Base-by-base conservation (phyloP, 1,140 invertebrate genomes). In the Theocolax elegans region DNA sequence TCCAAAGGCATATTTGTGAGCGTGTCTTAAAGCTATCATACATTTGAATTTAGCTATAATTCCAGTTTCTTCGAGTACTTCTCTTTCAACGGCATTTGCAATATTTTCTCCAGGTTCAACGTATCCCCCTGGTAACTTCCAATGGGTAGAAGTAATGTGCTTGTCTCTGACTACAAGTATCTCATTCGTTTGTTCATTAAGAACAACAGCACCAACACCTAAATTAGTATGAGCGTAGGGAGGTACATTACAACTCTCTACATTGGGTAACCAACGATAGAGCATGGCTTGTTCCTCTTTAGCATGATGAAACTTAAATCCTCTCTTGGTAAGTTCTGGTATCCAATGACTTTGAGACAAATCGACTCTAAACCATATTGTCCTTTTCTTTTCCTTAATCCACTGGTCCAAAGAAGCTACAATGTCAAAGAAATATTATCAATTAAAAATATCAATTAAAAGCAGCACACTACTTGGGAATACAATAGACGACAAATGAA, bases 101-200 rank as follows among this genome's bases (percentile, higher is more conserved):
- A 97, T 87, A 79, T 95, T 90, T 89, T 97, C 95, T 71, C 91
- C 91, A 85, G 89, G 91, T 81, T 97, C 94, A 27, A 96, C 92
- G 86, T 94, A 94, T 63, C 95, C 96, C 67, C 96, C 95, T 25
- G 96, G 96, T 17, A 97, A 86, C 85, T 98, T 98, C 95, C 95
- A 97, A 75, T 89, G 86, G 29, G 56, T 65, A 38, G 35, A 38
- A 4, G 51, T 15, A 64, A 66, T 10, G 58, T 78, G 73, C 79
- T 90, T 92, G 79, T 97, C 95, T 71, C 90, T 89, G 15, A 97
- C 90, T 0, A 94, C 93, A 35, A 97, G 85, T 25, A 97, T 80
- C 82, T 96, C 88, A 40, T 91, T 85, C 0, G 80, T 83, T 7
- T 89, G 82, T 1, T 91, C 88, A 78, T 96, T 94, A 15, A 95